A percentile compares a stretch with the other conserved stretches of the same genome.
phyloP scores from a whole-genome alignment of 2,113 vertebrate species.

The Andinoacara biseriatus region DNA sequence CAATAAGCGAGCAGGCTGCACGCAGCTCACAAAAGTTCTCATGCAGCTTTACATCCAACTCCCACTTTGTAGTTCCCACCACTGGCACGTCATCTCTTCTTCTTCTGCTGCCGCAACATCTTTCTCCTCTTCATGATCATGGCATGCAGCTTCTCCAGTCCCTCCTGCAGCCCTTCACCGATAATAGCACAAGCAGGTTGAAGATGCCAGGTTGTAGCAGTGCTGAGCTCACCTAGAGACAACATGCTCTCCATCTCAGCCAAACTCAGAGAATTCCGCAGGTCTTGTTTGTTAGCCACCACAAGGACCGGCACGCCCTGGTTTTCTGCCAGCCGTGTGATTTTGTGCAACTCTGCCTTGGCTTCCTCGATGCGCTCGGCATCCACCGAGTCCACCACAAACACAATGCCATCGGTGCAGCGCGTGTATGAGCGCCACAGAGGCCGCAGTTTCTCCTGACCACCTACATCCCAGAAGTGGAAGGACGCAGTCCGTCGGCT shows the following conservation, averaged over 20 bases:
- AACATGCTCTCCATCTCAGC: conserved; percentile 89
- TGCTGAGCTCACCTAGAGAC: conserved; percentile 88
- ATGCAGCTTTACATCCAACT: conserved; percentile 8
- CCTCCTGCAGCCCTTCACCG: conserved; percentile 92
- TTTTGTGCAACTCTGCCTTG: conserved; percentile 94
- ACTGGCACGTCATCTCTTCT: conserved; percentile 85
- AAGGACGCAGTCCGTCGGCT: conserved; percentile 86
- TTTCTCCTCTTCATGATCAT: conserved; percentile 94
- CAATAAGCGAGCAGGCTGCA: not conserved
- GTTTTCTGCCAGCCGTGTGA: conserved; percentile 92
- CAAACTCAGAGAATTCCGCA: conserved; percentile 88
- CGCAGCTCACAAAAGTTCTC: not conserved
- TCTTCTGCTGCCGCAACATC: conserved; percentile 91
- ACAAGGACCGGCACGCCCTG: conserved; percentile 94
- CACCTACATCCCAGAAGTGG: conserved; percentile 97
- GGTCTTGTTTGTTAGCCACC: conserved; percentile 95
- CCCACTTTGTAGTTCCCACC: not conserved
- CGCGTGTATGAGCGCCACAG: conserved; percentile 95
- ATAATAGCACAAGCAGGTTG: conserved; percentile 95
- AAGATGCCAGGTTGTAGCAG: conserved; percentile 92
- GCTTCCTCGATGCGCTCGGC: conserved; percentile 93
- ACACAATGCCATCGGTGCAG: conserved; percentile 93
- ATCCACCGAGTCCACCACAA: conserved; percentile 95
- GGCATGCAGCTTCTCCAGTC: conserved; percentile 90
- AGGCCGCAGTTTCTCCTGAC: conserved; percentile 93